Conservation (phyloP, 2,113 vertebrate species). For the Cinclus mexicanus region DNA sequence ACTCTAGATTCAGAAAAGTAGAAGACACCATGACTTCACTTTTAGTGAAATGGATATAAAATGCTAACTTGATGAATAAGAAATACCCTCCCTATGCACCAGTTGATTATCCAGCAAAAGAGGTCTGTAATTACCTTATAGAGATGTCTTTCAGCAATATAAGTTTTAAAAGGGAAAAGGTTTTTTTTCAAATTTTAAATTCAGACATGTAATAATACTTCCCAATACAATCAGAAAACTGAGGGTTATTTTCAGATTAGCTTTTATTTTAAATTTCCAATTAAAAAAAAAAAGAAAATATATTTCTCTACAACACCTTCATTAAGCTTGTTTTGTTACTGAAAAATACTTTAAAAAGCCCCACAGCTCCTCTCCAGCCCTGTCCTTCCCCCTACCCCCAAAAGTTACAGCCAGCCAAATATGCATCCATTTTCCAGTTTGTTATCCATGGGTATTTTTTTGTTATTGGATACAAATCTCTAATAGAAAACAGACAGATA, state of each 20-base stretch:
- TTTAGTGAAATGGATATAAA: neutral
- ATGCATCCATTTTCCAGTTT: constrained; percentile 19
- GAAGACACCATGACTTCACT: neutral
- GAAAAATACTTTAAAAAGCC: neutral
- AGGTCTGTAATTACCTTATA: neutral
- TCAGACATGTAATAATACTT: neutral
- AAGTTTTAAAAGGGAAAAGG: neutral
- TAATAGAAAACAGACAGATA: constrained; percentile 54
- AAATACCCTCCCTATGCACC: neutral
- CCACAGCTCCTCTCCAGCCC: no score
- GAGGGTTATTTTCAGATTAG: neutral
- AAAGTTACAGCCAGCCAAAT: neutral
- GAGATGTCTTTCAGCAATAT: neutral
- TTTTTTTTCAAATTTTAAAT: neutral
- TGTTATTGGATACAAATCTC: neutral
- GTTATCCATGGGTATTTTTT: constrained; percentile 10
- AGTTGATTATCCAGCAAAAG: neutral
- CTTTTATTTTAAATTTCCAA: neutral
- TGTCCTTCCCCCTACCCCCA: no score
- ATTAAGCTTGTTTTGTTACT: neutral
- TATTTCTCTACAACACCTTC: neutral
- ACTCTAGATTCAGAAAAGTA: neutral
- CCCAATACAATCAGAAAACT: neutral
- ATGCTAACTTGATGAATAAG: neutral
- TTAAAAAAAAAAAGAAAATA: neutral